Conservation (phyloP, 2,113 vertebrate genomes). For the Ictalurus furcatus region DNA sequence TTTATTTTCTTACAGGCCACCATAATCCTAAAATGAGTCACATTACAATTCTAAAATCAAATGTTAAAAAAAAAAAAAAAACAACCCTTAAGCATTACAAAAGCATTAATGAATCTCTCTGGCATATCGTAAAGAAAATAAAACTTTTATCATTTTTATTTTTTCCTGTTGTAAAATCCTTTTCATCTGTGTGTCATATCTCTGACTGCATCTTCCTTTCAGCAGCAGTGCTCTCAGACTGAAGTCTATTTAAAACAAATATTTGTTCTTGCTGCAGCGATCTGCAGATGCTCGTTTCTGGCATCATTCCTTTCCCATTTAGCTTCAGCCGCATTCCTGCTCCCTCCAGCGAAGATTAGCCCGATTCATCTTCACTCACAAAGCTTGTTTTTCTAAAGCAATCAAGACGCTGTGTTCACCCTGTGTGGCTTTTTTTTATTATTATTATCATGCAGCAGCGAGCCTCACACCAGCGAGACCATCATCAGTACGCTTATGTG, state of each 20-base stretch:
- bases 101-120: neutral
- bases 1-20: neutral
- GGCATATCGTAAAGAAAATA: neutral
- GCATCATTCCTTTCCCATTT: constrained; percentile 28
- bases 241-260: neutral
- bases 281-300: neutral
- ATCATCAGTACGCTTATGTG: constrained; percentile 67
- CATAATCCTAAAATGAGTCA: neutral
- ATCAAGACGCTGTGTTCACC: constrained; percentile 57
- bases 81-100: neutral
- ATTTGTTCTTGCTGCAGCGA: neutral
- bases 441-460: constrained; percentile 29
- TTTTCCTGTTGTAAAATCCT: neutral
- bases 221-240: neutral
- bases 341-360: constrained; percentile 33
- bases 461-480: constrained; percentile 37
- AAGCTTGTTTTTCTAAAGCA: constrained; percentile 49
- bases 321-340: constrained; percentile 48
- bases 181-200: neutral
- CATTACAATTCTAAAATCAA: neutral
- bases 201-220: neutral
- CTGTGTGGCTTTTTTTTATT: constrained; percentile 10
- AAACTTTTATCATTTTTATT: neutral
- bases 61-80: neutral
- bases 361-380: constrained; percentile 49